phyloP scores from a whole-genome alignment of 2,888 invertebrate species.

The Tachina fera region DNA sequence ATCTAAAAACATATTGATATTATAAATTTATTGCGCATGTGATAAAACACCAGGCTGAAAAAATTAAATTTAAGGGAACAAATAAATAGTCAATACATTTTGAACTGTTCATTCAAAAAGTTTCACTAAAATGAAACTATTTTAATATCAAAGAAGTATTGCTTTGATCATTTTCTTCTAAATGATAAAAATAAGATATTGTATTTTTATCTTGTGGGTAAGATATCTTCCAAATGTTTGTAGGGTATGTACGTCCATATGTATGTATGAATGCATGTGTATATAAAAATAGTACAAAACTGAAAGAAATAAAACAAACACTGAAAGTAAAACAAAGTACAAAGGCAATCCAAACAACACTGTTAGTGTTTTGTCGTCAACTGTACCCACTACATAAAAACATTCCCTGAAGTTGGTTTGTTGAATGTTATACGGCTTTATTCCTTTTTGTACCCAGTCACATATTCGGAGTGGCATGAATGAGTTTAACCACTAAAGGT shows the following conservation, averaged over 20 bases:
- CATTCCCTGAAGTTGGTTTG: constrained; percentile 64
- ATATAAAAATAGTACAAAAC: constrained; percentile 52
- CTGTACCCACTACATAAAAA: constrained; percentile 76
- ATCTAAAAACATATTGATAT: too few relatives aligned
- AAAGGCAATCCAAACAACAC: constrained; percentile 65
- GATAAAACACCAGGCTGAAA: too few relatives aligned
- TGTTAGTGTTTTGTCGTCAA: constrained; percentile 79
- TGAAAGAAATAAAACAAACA: constrained; percentile 30
- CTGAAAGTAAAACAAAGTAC: constrained; percentile 48
- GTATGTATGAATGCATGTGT: neutral
- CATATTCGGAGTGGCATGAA: constrained; percentile 62
- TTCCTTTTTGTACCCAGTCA: constrained; percentile 74
- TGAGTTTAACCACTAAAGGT: constrained; percentile 25
- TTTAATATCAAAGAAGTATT: too few relatives aligned
- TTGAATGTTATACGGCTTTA: constrained; percentile 76
- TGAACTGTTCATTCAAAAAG: too few relatives aligned
- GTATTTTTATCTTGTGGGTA: too few relatives aligned
- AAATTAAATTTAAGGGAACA: too few relatives aligned
- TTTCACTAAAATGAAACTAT: too few relatives aligned
- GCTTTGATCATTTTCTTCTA: too few relatives aligned
- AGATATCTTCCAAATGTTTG: too few relatives aligned
- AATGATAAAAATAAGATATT: too few relatives aligned
- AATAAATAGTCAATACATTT: too few relatives aligned
- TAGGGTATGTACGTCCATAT: constrained; percentile 5
- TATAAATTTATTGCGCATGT: too few relatives aligned